Base-by-base conservation (phyloP, 1,140 invertebrate species). In the Brachionus manjavacas region DNA sequence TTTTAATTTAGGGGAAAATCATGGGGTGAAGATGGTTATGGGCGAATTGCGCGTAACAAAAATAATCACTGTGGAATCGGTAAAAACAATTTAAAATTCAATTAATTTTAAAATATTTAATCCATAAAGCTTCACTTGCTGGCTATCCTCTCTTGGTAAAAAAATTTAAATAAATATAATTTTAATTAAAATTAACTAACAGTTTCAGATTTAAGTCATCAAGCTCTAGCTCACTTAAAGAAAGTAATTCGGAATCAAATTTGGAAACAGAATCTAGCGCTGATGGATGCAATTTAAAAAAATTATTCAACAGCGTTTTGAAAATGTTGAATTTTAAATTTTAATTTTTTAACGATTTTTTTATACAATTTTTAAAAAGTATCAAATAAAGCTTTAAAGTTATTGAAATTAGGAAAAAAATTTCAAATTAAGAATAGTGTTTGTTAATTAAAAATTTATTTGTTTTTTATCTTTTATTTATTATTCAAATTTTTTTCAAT, bases 41-140 rank as follows among this genome's bases (percentile, higher is more conserved):
- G 96, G 86, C 93, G 93, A 89, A 96, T 97, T 92, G 91, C 94
- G 4, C 92, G 95, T 85, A 96, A 96, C 89, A 91, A 92, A 85
- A 86, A 94, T 1, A 97, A 97, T 88, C 92, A 94, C 87, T 97
- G 96, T 89, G 95, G 95, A 86, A 93, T 97, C 88, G 95, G 95
- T 41, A 92, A 52, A 23, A 16, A 3, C 1, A n/a, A 31, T 52
- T 14, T 4, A n/a, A 46, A 74, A 16, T 25, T 23, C 14, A 35
- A 28, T 68, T 28, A 43, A 43, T 25, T 39, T 16, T 20, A 9
- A 9, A 11, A 55, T 2, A 20, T 80, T 35, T 52, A 4, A n/a
- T 31, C 25, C 41, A 23, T 7, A 64, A 55, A 80, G 79, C 79
- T 20, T 81, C 79, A 20, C 28, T 81, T 3, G 79, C 79, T 68